Evolutionary conservation across 2,888 invertebrate genomes (phyloP).

Genomic region (Spicauda simplicius): DNA sequence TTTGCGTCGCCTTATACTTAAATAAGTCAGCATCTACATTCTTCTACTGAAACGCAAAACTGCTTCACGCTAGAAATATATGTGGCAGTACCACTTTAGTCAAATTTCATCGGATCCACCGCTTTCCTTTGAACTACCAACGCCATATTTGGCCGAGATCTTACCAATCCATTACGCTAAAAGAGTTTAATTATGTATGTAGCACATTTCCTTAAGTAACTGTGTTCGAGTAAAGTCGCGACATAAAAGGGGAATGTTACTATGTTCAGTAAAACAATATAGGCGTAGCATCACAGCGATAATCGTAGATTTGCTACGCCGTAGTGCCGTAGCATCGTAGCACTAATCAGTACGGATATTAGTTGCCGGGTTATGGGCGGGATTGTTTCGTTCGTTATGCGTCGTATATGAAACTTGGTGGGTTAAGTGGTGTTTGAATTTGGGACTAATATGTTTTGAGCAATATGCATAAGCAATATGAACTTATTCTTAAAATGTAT

Average conservation of each 20-base stretch:
- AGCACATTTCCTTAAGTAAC: constrained; percentile 36
- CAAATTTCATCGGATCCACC: too few species aligned
- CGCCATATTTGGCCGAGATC: neutral
- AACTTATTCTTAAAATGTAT: too few species aligned
- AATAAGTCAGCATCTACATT: too few species aligned
- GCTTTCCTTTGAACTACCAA: too few species aligned
- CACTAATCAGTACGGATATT: constrained; percentile 72
- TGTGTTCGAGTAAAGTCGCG: constrained; percentile 13
- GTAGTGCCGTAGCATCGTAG: constrained; percentile 56
- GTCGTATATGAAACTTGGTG: constrained; percentile 19
- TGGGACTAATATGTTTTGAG: constrained; percentile 9
- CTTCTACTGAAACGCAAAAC: too few species aligned
- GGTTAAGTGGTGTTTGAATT: constrained; percentile 16
- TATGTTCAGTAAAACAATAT: constrained; percentile 38
- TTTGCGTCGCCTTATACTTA: too few species aligned
- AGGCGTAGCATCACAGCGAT: constrained; percentile 55
- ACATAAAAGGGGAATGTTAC: constrained; percentile 14
- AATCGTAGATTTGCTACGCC: constrained; percentile 43
- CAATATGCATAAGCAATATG: too few species aligned
- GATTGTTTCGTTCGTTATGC: constrained; percentile 26
- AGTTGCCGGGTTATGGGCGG: constrained; percentile 46
- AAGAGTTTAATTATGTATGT: constrained; percentile 16
- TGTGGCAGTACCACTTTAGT: too few species aligned
- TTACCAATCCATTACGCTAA: constrained; percentile 9
- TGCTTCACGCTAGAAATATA: too few species aligned